Conservation (phyloP, 2,113 vertebrate species). For the Catharus bicknelli region DNA sequence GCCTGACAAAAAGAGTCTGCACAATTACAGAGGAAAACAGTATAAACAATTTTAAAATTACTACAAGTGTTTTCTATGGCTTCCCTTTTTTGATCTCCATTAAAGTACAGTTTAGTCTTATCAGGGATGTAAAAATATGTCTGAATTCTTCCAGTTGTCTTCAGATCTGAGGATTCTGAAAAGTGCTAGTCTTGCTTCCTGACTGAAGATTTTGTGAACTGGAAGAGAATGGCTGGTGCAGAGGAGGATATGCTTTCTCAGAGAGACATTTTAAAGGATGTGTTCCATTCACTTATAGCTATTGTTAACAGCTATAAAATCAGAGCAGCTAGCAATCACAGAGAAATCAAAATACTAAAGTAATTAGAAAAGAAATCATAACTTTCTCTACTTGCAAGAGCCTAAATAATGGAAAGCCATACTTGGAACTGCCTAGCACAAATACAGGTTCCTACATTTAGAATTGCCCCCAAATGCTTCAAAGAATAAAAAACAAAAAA, state of each 20-base stretch:
- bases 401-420: not conserved
- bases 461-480: not conserved
- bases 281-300: not conserved
- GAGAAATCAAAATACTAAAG: not conserved
- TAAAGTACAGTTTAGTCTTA: not conserved
- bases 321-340: not conserved
- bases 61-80: not conserved
- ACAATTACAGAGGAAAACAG: not conserved
- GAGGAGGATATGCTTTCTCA: not conserved
- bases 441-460: not conserved
- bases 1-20: constrained; percentile 20
- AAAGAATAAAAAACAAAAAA: not conserved
- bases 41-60: not conserved
- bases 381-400: not conserved
- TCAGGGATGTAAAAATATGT: not conserved
- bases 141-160: not conserved
- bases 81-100: not conserved
- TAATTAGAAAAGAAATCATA: not conserved
- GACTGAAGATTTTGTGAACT: not conserved
- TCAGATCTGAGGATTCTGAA: not conserved
- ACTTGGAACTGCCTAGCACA: not conserved
- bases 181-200: not conserved
- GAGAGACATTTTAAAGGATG: not conserved
- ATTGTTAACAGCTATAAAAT: not conserved
- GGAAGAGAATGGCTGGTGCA: not conserved